Evolutionary conservation across 2,888 invertebrate genomes (phyloP), one percentile per base, ranked within the genome.

Genomic region (Augiades crinisus): DNA sequence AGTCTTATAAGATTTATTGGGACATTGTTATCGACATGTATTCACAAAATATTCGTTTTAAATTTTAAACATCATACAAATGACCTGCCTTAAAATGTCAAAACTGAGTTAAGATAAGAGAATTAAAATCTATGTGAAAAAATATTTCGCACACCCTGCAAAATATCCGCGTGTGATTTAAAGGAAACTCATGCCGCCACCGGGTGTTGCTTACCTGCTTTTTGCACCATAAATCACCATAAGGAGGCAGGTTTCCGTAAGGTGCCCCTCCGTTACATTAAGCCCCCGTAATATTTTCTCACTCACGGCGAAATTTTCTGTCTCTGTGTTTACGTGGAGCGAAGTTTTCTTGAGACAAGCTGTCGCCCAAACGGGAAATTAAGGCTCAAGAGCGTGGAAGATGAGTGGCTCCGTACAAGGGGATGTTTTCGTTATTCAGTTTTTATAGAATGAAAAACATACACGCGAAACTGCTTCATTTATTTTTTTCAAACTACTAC

Each of bases 211-310:
- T 22, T 40, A 40, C 40, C 40, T 40, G 33, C 40, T 38, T 47
- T 40, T 47, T 71, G 75, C 67, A 68, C 68, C 85, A 79, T 88
- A 88, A 88, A 88, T 88, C 88, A 88, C 78, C 71, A 78, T 86
- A 87, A 88, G 84, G 85, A 84, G 83, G 72, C 63, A 73, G 72
- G 76, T 78, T 85, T 80, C 84, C 82, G 78, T 70, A 74, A 81
- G 81, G 78, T 85, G 78, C 78, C 61, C 75, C 78, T 73, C 78
- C 76, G 78, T 76, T 81, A 75, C 85, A 84, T 83, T 86, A 88
- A 88, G 84, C 86, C 77, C 66, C 76, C 68, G 81, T 81, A 86
- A 87, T 89, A 89, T 87, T 87, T 88, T 83, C 87, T 86, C 86
- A 85, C 87, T 88, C 86, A 85, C 80, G 82, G 76, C 78, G 74